A percentile compares a stretch with the other conserved stretches of the same genome.
These are phyloP conservation scores for Xyliphius kryptos DNA, from an alignment of 2,113 vertebrate species.

Conservation along the genomic window DNA sequence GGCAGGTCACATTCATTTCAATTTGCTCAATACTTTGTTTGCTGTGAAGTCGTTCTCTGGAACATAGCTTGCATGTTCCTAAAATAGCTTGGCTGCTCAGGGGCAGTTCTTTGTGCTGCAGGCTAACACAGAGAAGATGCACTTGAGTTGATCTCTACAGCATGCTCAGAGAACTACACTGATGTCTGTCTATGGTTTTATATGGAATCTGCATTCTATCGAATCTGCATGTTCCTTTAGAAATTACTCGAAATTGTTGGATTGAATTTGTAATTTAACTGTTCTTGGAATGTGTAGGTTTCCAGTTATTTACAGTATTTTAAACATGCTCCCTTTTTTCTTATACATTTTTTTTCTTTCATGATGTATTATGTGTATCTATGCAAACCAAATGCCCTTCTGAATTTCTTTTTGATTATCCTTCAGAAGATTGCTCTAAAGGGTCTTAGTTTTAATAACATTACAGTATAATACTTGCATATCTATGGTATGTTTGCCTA, in stretches of 20 bases:
- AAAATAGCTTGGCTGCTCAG: slow-evolving; percentile 31
- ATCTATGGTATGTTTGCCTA: slow-evolving; percentile 24
- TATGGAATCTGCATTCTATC: slow-evolving; percentile 1
- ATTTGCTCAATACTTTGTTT: slow-evolving; percentile 24
- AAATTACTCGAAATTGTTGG: slow-evolving; percentile 1
- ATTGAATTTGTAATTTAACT: neutral
- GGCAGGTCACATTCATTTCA: slow-evolving; percentile 20
- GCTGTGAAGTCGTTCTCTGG: slow-evolving; percentile 24
- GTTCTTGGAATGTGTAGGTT: neutral
- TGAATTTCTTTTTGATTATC: too few species aligned
- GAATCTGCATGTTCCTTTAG: neutral
- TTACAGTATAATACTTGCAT: neutral
- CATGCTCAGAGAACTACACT: slow-evolving; percentile 19
- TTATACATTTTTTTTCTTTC: too few species aligned
- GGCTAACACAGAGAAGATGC: slow-evolving; percentile 20
- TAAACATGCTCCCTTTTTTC: too few species aligned
- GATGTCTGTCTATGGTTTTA: slow-evolving; percentile 3
- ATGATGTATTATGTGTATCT: too few species aligned
- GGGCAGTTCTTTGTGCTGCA: slow-evolving; percentile 25
- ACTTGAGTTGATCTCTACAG: slow-evolving; percentile 24
- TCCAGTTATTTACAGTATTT: neutral
- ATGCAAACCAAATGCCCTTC: too few species aligned
- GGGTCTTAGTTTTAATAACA: too few species aligned
- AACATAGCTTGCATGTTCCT: slow-evolving; percentile 27
- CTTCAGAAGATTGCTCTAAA: too few species aligned